Evolutionary conservation across 30 jellyfish, hydroid and myxozoan genomes (phyloP).

Genomic region (Aurelia coerulea): DNA sequence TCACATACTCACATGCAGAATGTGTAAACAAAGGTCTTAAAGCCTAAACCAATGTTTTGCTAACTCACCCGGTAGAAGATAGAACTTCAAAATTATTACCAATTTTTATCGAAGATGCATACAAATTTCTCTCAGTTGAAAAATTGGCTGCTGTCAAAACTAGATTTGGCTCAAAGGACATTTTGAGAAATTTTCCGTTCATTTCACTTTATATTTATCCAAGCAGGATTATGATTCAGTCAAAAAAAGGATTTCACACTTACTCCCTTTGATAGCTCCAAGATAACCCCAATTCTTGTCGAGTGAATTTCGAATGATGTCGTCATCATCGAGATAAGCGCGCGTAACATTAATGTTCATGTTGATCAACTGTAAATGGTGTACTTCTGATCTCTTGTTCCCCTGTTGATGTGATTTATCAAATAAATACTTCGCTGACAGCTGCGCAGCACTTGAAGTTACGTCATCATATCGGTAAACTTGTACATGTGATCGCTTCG

Average conservation of each 20-base stretch:
- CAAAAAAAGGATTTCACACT: not conserved
- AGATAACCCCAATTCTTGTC: conserved; percentile 68
- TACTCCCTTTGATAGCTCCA: conserved; percentile 88
- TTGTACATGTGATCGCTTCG: conserved; percentile 68
- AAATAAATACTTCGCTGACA: conserved; percentile 61
- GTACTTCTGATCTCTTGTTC: conserved; percentile 66
- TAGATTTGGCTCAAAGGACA: too few species aligned
- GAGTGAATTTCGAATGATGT: conserved; percentile 48
- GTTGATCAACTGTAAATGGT: conserved; percentile 18
- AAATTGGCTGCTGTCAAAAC: too few species aligned
- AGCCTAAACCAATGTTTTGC: too few species aligned
- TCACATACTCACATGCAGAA: too few species aligned
- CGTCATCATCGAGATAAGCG: conserved; percentile 27
- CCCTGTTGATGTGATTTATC: conserved; percentile 62
- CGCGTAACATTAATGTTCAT: conserved; percentile 50
- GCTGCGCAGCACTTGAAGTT: conserved; percentile 37
- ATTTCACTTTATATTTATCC: too few species aligned
- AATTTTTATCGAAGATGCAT: too few species aligned
- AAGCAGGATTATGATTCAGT: too few species aligned
- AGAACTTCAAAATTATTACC: too few species aligned
- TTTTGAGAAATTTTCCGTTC: too few species aligned
- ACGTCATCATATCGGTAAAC: conserved; percentile 56
- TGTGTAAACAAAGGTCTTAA: too few species aligned
- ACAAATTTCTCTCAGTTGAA: too few species aligned
- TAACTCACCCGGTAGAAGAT: too few species aligned